Evolutionary conservation across 2,797 vertebrate species (phyloP), one percentile per base, ranked within the genome.

Genomic region (Micropoecilia bifurca): DNA sequence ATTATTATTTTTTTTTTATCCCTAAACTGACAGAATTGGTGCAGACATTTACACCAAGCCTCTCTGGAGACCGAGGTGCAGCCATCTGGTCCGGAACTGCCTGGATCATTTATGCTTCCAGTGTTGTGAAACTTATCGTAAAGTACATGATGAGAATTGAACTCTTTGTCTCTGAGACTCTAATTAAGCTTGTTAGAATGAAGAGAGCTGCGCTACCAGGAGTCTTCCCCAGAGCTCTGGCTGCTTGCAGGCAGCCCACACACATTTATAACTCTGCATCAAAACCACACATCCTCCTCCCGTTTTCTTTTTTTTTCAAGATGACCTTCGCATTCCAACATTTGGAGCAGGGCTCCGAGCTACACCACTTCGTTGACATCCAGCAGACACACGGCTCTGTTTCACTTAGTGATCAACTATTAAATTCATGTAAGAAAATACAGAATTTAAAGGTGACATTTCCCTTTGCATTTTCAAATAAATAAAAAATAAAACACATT

Each of bases 41-140:
- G 18, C 22, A 69, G 50, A 48, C 20, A 45, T 80, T 61, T 79
- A 75, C 30, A 30, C 5, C n/a, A 14, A 41, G 1, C 13, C 30
- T 30, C 71, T 13, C 92, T 93, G 90, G 90, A 92, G 30, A 36
- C 75, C 10, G 71, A 73, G 13, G 69, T 45, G 71, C 28, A 18
- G 73, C 72, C 53, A 25, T 82, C 78, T 68, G 73, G 80, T 84
- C 86, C 85, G 75, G 78, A 72, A 13, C 74, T 92, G 28, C 97
- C 97, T 12, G 92, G 96, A 71, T 85, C 93, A 83, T 86, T 92
- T 76, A 93, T 98, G 73, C 77, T 97, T 78, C 78, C 95, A 95
- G 91, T n/a, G 53, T n/a, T 55, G 53, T n/a, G 53, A 10, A 55
- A 12, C 10, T n/a, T 55, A 12, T 25, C 4, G 3, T 55, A 4